These are phyloP conservation scores for Saccopteryx leptura DNA, from an alignment of 2,113 vertebrate species.

Conservation along the genomic window DNA sequence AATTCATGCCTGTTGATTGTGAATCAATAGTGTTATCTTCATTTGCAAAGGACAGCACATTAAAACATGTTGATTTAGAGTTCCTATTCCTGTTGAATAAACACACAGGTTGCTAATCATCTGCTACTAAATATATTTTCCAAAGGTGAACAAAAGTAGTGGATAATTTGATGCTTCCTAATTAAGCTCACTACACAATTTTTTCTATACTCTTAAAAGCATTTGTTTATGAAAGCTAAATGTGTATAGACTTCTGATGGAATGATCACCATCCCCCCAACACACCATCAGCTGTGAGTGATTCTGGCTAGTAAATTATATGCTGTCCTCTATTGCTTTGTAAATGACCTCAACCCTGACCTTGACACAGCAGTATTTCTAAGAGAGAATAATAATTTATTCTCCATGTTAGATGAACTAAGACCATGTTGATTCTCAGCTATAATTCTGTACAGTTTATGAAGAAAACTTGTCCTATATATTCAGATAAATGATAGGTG, in stretches of 20 bases:
- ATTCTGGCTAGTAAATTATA: constrained; percentile 82
- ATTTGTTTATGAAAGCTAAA: constrained; percentile 78
- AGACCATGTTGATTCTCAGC: constrained; percentile 25
- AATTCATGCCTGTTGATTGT: constrained; percentile 23
- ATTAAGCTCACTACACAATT: constrained; percentile 62
- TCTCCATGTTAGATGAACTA: constrained; percentile 72
- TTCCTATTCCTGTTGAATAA: constrained; percentile 75
- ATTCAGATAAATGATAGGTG: constrained; percentile 53
- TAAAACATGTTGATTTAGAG: constrained; percentile 74
- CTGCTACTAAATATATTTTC: constrained; percentile 73
- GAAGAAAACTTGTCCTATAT: constrained; percentile 26
- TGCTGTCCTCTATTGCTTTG: constrained; percentile 75
- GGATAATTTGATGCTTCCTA: constrained; percentile 75
- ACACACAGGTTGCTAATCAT: constrained; percentile 67
- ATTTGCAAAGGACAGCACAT: constrained; percentile 71
- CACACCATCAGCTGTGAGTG: constrained; percentile 62
- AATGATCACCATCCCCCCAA: constrained; percentile 34
- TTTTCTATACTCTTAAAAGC: constrained; percentile 64
- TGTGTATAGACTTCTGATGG: constrained; percentile 76
- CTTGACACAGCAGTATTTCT: constrained; percentile 81
- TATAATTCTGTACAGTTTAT: constrained; percentile 62
- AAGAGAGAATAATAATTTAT: constrained; percentile 76
- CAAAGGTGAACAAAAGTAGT: constrained; percentile 77
- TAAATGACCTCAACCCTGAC: constrained; percentile 80
- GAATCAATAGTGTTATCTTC: constrained; percentile 74